phyloP scores from a whole-genome alignment of 53 echinoderm and acorn worm species.

The Patiria pectinifera region DNA sequence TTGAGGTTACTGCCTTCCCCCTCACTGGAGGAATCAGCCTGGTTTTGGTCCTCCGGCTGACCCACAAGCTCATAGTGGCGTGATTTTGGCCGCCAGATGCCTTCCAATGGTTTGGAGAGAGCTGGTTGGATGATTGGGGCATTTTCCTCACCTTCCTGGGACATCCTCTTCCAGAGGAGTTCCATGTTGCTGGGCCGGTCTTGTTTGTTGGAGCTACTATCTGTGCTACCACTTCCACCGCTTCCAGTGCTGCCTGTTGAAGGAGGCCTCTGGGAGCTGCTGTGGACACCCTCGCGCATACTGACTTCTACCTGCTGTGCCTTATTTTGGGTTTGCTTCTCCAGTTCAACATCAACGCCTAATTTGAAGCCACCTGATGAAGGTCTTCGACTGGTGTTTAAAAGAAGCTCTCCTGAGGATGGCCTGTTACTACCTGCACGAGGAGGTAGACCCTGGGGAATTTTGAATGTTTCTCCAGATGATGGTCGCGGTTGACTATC shows the following conservation, averaged over 20 bases:
- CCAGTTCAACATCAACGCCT: slow-evolving; percentile 39
- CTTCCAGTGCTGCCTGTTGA: slow-evolving; percentile 72
- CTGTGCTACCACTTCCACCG: slow-evolving; percentile 75
- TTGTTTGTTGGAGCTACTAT: slow-evolving; percentile 67
- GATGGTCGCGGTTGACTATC: neutral
- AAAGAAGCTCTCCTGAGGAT: slow-evolving; percentile 34
- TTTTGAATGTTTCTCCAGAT: slow-evolving; percentile 44
- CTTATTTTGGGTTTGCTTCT: slow-evolving; percentile 26
- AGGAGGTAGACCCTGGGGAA: slow-evolving; percentile 22
- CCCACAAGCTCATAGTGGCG: slow-evolving; percentile 74
- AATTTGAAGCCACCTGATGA: slow-evolving; percentile 54
- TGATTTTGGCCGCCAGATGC: slow-evolving; percentile 93
- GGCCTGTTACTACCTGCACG: slow-evolving; percentile 15
- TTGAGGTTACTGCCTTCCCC: slow-evolving; percentile 59
- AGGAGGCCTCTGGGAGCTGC: slow-evolving; percentile 45
- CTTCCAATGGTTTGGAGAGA: slow-evolving; percentile 87
- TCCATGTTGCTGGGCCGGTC: slow-evolving; percentile 83
- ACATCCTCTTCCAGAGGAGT: slow-evolving; percentile 75
- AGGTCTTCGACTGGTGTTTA: slow-evolving; percentile 33
- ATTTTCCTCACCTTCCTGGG: slow-evolving; percentile 70
- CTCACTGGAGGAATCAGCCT: slow-evolving; percentile 46
- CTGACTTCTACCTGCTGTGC: slow-evolving; percentile 26
- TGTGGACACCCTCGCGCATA: slow-evolving; percentile 45
- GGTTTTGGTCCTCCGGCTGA: slow-evolving; percentile 59
- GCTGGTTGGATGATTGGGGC: slow-evolving; percentile 84